Evolutionary conservation across 2,113 vertebrate genomes (phyloP), one percentile per base, ranked within the genome.

Genomic region (Genyomyrus donnyi): DNA sequence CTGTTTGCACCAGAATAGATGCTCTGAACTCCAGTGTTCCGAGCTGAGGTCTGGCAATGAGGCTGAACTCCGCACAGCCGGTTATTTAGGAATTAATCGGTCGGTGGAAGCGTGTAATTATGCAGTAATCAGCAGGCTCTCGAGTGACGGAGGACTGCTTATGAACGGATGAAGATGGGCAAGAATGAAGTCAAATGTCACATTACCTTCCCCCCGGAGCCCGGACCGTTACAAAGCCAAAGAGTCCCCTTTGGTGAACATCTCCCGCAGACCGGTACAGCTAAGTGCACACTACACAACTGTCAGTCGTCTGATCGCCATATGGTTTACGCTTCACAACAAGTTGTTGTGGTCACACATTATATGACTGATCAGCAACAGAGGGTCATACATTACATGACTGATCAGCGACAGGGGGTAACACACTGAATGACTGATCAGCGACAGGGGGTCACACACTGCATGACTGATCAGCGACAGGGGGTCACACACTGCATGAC

Each of bases 31-130:
- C 91, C 92, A 53, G 70, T 89, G 90, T 86, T 94, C 92, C 91
- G 91, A 93, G 93, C 93, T 88, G 90, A 91, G 90, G 80, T 74
- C 93, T 93, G 92, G 85, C 45, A 89, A 66, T 0, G 80, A 88
- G 90, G 88, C 92, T 83, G 49, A 91, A 92, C 89, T 58, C 89
- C 91, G 90, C 89, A 87, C 89, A 90, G 92, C 92, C 46, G 48
- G 87, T 90, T 93, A 92, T 93, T 94, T 94, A 94, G 93, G 93
- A 92, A 93, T 96, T 94, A 93, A 95, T 95, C 94, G 93, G 88
- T 17, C 89, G 3, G 2, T 5, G 2, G 91, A 90, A 90, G 27
- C 94, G 90, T 92, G 91, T 95, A 94, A 96, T 96, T 94, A 58
- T 89, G 87, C 90, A 24, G 88, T 88, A 92, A 92, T 94, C 91